A percentile compares a stretch with the other conserved stretches of the same genome.
Conservation (phyloP, 1,140 invertebrate species). For the Zaprionus lachaisei region DNA sequence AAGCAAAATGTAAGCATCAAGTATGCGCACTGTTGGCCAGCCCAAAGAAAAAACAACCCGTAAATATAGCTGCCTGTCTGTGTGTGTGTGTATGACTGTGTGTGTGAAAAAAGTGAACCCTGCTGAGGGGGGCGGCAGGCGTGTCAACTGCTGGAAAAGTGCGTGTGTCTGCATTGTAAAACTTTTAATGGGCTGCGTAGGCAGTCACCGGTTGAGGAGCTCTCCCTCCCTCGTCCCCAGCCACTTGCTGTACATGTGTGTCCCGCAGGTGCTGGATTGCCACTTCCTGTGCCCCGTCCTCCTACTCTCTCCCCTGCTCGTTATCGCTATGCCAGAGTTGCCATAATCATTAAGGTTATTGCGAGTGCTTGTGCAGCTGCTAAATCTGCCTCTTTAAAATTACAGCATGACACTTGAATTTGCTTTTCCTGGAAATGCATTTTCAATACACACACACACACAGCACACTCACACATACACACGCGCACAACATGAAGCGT, state of each 20-base stretch:
- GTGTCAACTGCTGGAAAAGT: conserved; percentile 55
- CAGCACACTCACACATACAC: conserved; percentile 33
- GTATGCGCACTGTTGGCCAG: conserved; percentile 78
- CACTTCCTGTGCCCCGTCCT: not conserved
- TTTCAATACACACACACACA: conserved; percentile 68
- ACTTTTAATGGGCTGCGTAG: conserved; percentile 71
- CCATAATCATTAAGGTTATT: conserved; percentile 80
- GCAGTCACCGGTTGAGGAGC: conserved; percentile 6
- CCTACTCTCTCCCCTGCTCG: not conserved
- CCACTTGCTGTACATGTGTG: conserved; percentile 54
- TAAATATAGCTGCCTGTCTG: conserved; percentile 34
- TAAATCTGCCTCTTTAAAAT: conserved; percentile 49
- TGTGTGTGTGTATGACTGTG: conserved; percentile 16
- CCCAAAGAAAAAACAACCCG: conserved; percentile 24
- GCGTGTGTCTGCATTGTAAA: conserved; percentile 83
- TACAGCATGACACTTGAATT: conserved; percentile 29
- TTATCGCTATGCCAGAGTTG: conserved; percentile 57
- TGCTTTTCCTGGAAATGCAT: conserved; percentile 58
- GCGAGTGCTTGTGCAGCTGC: conserved; percentile 49
- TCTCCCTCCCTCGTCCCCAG: too few relatives aligned
- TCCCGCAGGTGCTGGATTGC: conserved; percentile 61
- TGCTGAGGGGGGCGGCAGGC: conserved; percentile 3
- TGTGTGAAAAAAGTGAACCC: not conserved
- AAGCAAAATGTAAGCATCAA: conserved; percentile 47
- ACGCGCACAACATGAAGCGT: conserved; percentile 36